Evolutionary conservation across 2,113 vertebrate genomes (phyloP), one percentile per base, ranked within the genome.

Genomic region (Gallinago undulata): DNA sequence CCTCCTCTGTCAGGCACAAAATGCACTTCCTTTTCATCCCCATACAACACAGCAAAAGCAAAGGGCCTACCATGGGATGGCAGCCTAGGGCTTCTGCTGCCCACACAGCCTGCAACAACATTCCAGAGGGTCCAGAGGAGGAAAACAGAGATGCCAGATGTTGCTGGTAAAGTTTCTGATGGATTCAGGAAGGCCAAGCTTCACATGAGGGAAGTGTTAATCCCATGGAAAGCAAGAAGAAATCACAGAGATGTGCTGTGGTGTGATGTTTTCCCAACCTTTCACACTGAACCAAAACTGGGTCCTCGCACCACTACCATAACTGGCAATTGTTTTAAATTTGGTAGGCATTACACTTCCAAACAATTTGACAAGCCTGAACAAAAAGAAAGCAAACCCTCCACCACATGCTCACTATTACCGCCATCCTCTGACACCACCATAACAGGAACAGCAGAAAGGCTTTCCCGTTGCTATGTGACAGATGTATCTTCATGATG

Each of bases 61-160:
- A 77, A 77, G 55, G 14, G 27, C 17, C 53, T 21, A 8, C 41
- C 39, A 5, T 31, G 23, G 31, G 50, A 84, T 17, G 19, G 76
- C 62, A 57, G 56, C 69, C 50, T 30, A 35, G 25, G 31, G 33
- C 57, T 91, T 47, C 78, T 56, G 53, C 74, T 77, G 48, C 59
- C 59, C 69, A 43, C 5, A 13, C 4, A 16, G 39, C 35, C 48
- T 3, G 11, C n/a, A 67, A 6, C 19, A 63, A 35, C 0, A 0
- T 51, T 93, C 30, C 39, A 25, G 33, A 48, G 17, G 24, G 23
- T 24, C 43, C 10, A 4, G 31, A 30, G 55, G 6, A 21, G 22
- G 13, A 51, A 67, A 72, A 31, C 7, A 21, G 11, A 84, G 22
- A 17, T 0, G 3, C n/a, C 59, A 69, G 48, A 60, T 3, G 4